Evolutionary conservation across 2,888 invertebrate genomes (phyloP), one percentile per base, ranked within the genome.

Genomic region (Tenthredo distinguenda): DNA sequence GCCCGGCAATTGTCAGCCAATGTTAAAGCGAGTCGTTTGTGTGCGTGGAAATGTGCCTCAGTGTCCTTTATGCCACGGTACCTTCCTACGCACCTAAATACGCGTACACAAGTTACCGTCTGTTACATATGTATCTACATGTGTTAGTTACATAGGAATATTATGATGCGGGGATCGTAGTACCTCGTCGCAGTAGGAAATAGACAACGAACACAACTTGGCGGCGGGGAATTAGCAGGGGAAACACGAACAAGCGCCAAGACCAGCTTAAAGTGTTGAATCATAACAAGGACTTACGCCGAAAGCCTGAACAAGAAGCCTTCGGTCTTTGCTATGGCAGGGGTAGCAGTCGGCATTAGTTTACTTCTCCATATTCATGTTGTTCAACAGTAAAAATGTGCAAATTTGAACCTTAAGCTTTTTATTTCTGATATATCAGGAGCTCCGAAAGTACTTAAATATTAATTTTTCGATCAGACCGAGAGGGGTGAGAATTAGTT

Each of bases 261-360:
- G 90, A 91, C 90, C 91, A 89, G 92, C 93, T 93, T 93, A 93
- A 91, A 91, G 90, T 92, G 92, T 93, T 93, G 93, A 93, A 93
- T 93, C 93, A 93, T 93, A 93, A 93, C 93, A 91, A 93, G 92
- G 93, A 93, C 92, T 92, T 92, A 92, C 89, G 90, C 90, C 91
- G 87, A 91, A 92, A 92, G 89, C 89, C 87, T 87, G 88, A 88
- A 65, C 88, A 89, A 87, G 87, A 88, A 89, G 88, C 87, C 89
- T 87, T 87, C 40, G 86, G 89, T 87, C 88, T 90, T 87, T 87
- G 31, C 43, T 4, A 34, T 90, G 88, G 90, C 87, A 89, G 88
- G 88, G 88, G 90, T 90, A 91, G 90, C 91, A 90, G 87, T 86
- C 86, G 90, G 91, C 89, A 91, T 92, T 92, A 91, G 89, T 89